Evolutionary conservation across 2,797 vertebrate species (phyloP), one percentile per base, ranked within the genome.

Genomic region (Sciaenops ocellatus): DNA sequence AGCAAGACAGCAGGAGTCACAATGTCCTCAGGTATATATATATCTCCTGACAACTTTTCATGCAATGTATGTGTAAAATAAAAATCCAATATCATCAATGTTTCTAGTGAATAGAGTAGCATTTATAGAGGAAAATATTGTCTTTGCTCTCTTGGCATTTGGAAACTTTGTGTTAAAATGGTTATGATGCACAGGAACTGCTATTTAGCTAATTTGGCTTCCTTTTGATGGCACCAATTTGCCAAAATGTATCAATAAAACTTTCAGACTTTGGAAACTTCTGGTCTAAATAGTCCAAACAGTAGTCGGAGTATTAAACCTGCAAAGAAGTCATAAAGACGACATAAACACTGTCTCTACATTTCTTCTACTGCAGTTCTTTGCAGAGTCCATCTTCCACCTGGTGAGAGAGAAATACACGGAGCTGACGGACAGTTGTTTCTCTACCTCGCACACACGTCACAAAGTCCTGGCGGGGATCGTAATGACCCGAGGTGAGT

Each of bases 401-500:
- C 89, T 98, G 94, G 96, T 98, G 88, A 96, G 93, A 67, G 95
- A 97, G 93, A 98, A 98, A 92, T 96, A 95, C 93, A 84, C 79
- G 1, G 95, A 97, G 87, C 91, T 98, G 89, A 94, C 94, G 4
- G 88, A 90, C 47, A 88, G 93, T 73, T 90, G 95, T 90, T 76
- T 30, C 41, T 90, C 94, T 34, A 86, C 94, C 42, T 92, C 91
- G 54, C 93, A 94, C 6, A 76, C 88, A 82, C 95, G 91, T 65
- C 95, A 96, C 94, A 97, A 97, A 89, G 94, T 93, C 5, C 95
- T 98, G 90, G 97, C 97, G 22, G 97, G 96, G 75, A 95, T 98
- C 59, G 95, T 98, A 54, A 97, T 98, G 97, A 98, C 96, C 91
- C 95, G 93, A 97, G 97, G 97, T 98, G 95, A 94, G 95, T 18